Evolutionary conservation across 2,797 vertebrate genomes (phyloP).

Genomic region (Rhynchonycteris naso): DNA sequence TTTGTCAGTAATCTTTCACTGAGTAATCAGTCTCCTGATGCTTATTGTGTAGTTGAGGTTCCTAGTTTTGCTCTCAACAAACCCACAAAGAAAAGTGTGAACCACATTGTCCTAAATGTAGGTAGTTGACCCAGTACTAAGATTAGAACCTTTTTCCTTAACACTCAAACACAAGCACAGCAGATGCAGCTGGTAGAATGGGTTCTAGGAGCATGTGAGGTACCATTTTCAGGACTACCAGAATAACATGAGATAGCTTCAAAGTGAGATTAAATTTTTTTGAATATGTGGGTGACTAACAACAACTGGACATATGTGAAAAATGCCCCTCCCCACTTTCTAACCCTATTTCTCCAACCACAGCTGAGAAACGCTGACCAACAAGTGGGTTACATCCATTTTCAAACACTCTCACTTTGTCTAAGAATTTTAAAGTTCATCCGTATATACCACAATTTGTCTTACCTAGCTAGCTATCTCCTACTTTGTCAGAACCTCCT

Average conservation of each 20-base stretch:
- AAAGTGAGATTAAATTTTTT: background rate
- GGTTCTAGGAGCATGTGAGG: background rate
- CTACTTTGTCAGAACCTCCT: background rate
- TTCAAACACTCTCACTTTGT: background rate
- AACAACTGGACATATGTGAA: background rate
- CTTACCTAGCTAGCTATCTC: background rate
- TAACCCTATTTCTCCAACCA: background rate
- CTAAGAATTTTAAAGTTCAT: background rate
- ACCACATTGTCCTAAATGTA: background rate
- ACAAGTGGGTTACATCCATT: background rate
- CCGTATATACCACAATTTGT: background rate
- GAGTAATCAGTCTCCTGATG: background rate
- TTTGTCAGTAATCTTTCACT: background rate
- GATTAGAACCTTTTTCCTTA: background rate
- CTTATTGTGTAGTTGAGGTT: background rate
- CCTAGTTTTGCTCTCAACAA: background rate
- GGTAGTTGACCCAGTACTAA: background rate
- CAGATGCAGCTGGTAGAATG: background rate
- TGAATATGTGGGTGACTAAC: background rate
- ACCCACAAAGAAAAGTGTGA: background rate
- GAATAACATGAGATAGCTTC: background rate
- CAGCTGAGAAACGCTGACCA: background rate
- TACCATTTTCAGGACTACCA: background rate
- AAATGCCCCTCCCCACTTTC: background rate
- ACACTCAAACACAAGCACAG: background rate